Base-by-base conservation (phyloP, 2,113 vertebrate genomes). In the Melierax canorus region DNA sequence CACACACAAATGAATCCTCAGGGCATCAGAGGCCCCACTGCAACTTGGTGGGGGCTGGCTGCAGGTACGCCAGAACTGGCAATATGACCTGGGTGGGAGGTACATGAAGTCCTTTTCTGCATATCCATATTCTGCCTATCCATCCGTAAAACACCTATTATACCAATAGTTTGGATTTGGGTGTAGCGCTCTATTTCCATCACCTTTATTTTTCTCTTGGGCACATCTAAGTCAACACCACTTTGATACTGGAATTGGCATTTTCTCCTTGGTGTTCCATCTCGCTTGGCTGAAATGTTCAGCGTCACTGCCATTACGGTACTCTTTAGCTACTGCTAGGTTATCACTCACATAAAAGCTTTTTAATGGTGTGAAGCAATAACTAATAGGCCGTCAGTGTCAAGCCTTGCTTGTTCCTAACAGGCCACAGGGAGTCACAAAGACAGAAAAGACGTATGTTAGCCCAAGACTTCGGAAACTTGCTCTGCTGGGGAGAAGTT, bases 11-110 rank as follows among this genome's bases (percentile, higher is more conserved):
- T 0, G 0, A 71, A 53, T 8, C 30, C 11, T 2, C 10, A 29
- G 50, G 24, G 51, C 50, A 92, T 7, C 34, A 36, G 24, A n/a
- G 50, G 46, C 6, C 7, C 17, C 17, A 5, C 12, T 30, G 58
- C 0, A 0, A 10, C 41, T 19, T 30, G 7, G 8, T 16, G 16
- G 41, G 12, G 24, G 18, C 39, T 84, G 50, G 9, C n/a, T 60
- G 80, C 59, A 74, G n/a, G 12, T 26, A 39, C 14, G 22, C 19
- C 30, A 73, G 64, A 77, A 29, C 32, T 38, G 34, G 22, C 39
- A 73, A 23, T 3, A 12, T 1, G 12, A 55, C 8, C 38, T 46
- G 41, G 4, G 13, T 23, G 11, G 38, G 39, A 56, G 17, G 26
- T 22, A 22, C 2, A 1, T 6, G 4, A 55, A 69, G 23, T 26